Conservation (phyloP, 64 coral and sea anemone genomes). For the Porites australiensis region DNA sequence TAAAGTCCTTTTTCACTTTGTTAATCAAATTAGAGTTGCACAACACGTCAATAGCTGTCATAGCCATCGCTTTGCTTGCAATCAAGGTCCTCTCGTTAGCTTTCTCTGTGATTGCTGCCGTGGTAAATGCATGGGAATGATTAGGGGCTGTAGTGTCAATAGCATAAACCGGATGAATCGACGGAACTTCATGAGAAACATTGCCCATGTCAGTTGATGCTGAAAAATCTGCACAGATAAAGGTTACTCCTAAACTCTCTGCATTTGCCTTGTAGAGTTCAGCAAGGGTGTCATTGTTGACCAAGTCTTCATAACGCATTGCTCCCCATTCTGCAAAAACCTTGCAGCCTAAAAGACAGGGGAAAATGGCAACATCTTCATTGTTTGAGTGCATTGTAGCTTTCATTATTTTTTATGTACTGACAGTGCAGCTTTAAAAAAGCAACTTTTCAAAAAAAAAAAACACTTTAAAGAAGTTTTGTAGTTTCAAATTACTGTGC, state of each 20-base stretch:
- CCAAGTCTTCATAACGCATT: constrained; percentile 38
- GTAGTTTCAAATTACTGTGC: no score
- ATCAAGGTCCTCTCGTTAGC: constrained; percentile 82
- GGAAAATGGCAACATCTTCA: neutral
- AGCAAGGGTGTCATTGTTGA: constrained; percentile 71
- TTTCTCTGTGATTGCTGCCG: constrained; percentile 60
- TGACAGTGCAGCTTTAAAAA: no score
- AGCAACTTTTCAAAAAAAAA: no score
- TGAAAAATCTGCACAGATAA: constrained; percentile 55
- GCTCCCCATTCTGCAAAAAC: constrained; percentile 37
- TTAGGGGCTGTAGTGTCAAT: constrained; percentile 74
- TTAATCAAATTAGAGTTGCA: constrained; percentile 54
- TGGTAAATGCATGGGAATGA: constrained; percentile 91
- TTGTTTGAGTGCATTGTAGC: no score
- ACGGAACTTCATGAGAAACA: constrained; percentile 79
- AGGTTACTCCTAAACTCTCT: constrained; percentile 74
- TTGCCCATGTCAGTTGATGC: constrained; percentile 92
- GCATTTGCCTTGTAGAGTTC: constrained; percentile 78
- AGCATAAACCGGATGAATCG: constrained; percentile 77
- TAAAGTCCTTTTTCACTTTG: constrained; percentile 71
- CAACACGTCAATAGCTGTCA: constrained; percentile 89
- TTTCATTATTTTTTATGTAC: no score
- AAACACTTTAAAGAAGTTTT: no score
- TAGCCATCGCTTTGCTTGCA: constrained; percentile 77
- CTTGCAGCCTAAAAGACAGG: constrained; percentile 49